Base-by-base conservation (phyloP, 2,113 vertebrate species). In the Elanus axillaris region DNA sequence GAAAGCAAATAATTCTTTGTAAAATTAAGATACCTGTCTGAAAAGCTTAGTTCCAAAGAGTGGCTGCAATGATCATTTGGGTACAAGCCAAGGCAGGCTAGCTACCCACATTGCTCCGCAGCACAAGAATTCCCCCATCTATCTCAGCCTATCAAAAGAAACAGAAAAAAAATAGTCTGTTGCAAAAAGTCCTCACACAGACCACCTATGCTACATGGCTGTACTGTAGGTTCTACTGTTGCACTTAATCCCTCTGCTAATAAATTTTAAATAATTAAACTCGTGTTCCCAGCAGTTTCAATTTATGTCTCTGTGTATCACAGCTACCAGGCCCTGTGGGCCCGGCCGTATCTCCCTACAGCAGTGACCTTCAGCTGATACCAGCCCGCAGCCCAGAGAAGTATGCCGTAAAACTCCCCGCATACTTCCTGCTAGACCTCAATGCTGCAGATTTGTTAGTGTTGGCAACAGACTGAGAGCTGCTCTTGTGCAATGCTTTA, bases 401-500 rank as follows among this genome's bases (percentile, higher is more conserved):
- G 36, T 27, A 26, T 0, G 20, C 93, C 55, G 82, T 83, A 73
- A 18, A 91, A 76, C 88, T 58, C 68, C 2, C 82, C 19, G 0
- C 95, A 31, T 53, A 21, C 88, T 86, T 92, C 94, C 96, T 59
- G 71, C 82, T 42, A 34, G 43, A 68, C 63, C 88, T 89, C 82
- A 50, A 13, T 3, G 42, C 92, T 48, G 83, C 63, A 20, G 48
- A 47, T 75, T 69, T 88, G 82, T 92, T 89, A 86, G 66, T 85
- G 58, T 34, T 97, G 92, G 92, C 87, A 88, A 13, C 1, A 20
- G 67, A 36, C 75, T 9, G 75, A 22, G 67, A 89, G 74, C 67
- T 80, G 75, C 75, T 90, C 96, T 88, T 89, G 89, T 88, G 83
- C 66, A 94, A 90, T 26, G 29, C 63, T 94, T 96, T 34, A 95